Evolutionary conservation across 2,113 vertebrate genomes (phyloP).

Genomic region (Bostrychus sinensis): DNA sequence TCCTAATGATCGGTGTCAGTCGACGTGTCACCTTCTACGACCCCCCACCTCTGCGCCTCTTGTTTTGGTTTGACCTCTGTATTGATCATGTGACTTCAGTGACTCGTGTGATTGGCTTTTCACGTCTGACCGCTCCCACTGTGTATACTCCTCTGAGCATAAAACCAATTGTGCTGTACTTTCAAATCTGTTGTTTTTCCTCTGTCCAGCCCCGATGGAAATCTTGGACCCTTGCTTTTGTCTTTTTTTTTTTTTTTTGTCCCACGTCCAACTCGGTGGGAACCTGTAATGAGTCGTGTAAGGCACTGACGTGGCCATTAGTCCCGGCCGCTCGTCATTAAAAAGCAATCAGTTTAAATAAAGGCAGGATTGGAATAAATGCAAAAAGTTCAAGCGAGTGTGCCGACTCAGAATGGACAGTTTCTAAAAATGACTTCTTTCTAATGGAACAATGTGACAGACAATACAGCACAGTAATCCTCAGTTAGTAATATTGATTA

Average conservation of each 20-base stretch:
- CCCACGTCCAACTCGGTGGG: neutral
- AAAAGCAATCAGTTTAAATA: constrained; percentile 11
- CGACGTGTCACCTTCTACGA: neutral
- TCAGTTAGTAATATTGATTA: constrained; percentile 6
- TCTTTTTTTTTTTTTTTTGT: too few species aligned
- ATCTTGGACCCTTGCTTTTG: neutral
- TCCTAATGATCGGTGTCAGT: neutral
- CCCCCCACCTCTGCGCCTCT: too few species aligned
- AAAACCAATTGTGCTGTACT: constrained; percentile 18
- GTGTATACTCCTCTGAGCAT: neutral
- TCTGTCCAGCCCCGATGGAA: neutral
- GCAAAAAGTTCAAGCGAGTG: neutral
- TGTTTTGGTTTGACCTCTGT: constrained; percentile 20
- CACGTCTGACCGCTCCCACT: constrained; percentile 7
- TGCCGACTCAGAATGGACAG: neutral
- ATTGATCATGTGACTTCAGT: constrained; percentile 20
- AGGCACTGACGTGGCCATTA: neutral
- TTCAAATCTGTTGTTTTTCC: constrained; percentile 15
- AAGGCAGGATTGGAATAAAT: neutral
- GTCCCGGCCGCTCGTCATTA: constrained; percentile 1
- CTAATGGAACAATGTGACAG: neutral
- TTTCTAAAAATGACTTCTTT: constrained; percentile 5
- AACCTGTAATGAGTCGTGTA: neutral
- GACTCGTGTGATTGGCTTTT: constrained; percentile 19
- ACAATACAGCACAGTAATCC: neutral